Percentiles rank a stretch among this genome's conserved stretches.
Conservation (phyloP, 2,888 invertebrate species). For the Drosophila buzzatii region DNA sequence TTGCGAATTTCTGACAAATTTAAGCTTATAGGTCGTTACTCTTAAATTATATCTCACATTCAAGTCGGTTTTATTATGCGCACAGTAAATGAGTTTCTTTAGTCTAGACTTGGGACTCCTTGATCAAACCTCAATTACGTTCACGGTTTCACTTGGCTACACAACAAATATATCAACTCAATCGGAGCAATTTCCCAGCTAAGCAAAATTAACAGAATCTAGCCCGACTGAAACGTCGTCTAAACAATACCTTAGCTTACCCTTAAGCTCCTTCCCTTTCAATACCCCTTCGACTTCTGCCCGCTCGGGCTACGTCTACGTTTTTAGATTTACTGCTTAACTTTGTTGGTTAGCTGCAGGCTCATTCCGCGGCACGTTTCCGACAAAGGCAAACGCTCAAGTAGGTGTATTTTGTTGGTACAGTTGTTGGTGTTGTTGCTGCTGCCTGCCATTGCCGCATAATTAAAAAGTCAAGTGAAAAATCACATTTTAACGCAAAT, state of each 20-base stretch:
- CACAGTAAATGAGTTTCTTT: conserved; percentile 1
- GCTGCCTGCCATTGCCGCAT: conserved; percentile 63
- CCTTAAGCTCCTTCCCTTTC: not conserved
- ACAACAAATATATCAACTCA: conserved; percentile 52
- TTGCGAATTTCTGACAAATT: not conserved
- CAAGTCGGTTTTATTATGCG: not conserved
- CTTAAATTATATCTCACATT: not conserved
- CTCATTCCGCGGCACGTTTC: conserved; percentile 50
- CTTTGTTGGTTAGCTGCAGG: conserved; percentile 60
- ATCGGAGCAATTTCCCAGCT: conserved; percentile 55
- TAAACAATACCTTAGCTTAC: conserved; percentile 23
- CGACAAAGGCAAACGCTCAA: conserved; percentile 65
- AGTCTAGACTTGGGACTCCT: conserved; percentile 21
- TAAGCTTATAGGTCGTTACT: not conserved
- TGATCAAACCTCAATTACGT: conserved; percentile 24
- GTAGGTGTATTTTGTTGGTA: conserved; percentile 71
- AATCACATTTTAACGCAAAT: conserved; percentile 79
- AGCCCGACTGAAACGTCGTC: conserved; percentile 8
- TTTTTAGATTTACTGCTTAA: conserved; percentile 75
- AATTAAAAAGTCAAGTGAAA: conserved; percentile 82
- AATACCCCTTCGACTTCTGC: not conserved
- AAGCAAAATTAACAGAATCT: conserved; percentile 47
- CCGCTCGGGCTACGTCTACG: conserved; percentile 34
- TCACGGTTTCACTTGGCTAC: conserved; percentile 32
- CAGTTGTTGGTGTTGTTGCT: conserved; percentile 19